Base-by-base conservation (phyloP, 2,113 vertebrate genomes). In the Serilophus lunatus region DNA sequence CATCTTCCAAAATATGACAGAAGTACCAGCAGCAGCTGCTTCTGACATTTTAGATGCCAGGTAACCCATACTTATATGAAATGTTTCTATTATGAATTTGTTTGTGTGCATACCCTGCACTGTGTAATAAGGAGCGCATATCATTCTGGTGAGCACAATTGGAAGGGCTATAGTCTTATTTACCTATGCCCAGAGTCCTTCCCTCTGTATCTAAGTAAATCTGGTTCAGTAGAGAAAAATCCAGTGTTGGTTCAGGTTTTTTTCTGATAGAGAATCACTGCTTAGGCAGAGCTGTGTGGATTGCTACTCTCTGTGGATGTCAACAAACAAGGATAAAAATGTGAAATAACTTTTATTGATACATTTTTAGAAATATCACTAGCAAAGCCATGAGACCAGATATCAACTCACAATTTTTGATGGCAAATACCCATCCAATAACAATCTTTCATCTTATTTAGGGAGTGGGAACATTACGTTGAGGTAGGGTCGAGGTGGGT, bases 111-210 rank as follows among this genome's bases (percentile, higher is more conserved):
- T 57, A 24, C 9, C 18, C 26, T 49, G 40, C 36, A 23, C 25
- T 47, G 31, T 24, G 9, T 9, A 77, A 18, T 8, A 51, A 40
- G 18, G 36, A 72, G 1, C 7, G 2, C 0, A 1, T 33, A 15
- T 29, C 38, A 31, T 61, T 65, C 25, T 90, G 10, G 13, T 45
- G 19, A 45, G 13, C 2, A 1, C 0, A 0, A 16, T 35, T 47
- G 26, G 26, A 47, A 63, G 31, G 35, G 28, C 61, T 53, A 3
- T 0, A 0, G 24, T 31, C 17, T 70, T 38, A 22, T 12, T 61
- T 33, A 29, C 35, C 31, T 13, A 66, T 12, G 2, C 12, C 4
- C 10, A 18, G 7, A 45, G 24, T 31, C 35, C 24, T 80, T 76
- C 49, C 28, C 5, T 75, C 53, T 2, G 0, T 25, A 40, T 83